Conservation (phyloP, 2,797 vertebrate species). For the Cynodonichthys magdalenae region DNA sequence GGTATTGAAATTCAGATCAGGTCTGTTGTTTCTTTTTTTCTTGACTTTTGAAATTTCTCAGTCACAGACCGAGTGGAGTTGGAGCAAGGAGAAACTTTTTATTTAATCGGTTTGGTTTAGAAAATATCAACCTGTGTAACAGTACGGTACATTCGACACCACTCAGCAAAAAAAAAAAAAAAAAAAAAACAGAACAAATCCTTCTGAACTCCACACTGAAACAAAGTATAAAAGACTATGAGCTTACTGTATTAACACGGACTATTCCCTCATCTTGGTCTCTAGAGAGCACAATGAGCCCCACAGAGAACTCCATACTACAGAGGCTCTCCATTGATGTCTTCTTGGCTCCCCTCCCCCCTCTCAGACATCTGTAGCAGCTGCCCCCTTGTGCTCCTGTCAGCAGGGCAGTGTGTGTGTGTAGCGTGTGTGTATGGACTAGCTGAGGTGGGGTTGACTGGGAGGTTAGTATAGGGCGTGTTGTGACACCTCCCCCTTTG, state of each 20-base stretch:
- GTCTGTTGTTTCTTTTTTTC: neutral
- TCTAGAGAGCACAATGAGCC: conserved; percentile 79
- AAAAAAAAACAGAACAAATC: conserved; percentile 7
- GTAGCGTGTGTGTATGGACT: conserved; percentile 55
- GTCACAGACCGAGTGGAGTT: neutral
- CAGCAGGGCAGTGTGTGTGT: conserved; percentile 70
- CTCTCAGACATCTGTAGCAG: conserved; percentile 86
- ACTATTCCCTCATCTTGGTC: conserved; percentile 71
- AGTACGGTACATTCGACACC: conserved; percentile 14
- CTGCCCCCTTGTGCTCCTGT: conserved; percentile 86
- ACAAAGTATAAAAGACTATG: conserved; percentile 48
- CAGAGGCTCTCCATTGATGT: conserved; percentile 84
- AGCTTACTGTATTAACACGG: conserved; percentile 72
- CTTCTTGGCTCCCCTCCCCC: conserved; percentile 78
- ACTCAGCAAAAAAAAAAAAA: neutral
- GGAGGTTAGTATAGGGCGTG: conserved; percentile 76
- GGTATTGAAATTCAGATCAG: conserved; percentile 2
- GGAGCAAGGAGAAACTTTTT: neutral
- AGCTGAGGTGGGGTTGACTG: conserved; percentile 72
- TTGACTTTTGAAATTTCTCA: neutral
- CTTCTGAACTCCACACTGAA: conserved; percentile 12
- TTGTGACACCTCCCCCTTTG: conserved; percentile 81
- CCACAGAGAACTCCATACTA: conserved; percentile 77
- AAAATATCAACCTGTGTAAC: conserved; percentile 23
- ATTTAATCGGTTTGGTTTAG: neutral